Base-by-base conservation (phyloP, 2,797 vertebrate genomes). In the Pangasius larnaudii region DNA sequence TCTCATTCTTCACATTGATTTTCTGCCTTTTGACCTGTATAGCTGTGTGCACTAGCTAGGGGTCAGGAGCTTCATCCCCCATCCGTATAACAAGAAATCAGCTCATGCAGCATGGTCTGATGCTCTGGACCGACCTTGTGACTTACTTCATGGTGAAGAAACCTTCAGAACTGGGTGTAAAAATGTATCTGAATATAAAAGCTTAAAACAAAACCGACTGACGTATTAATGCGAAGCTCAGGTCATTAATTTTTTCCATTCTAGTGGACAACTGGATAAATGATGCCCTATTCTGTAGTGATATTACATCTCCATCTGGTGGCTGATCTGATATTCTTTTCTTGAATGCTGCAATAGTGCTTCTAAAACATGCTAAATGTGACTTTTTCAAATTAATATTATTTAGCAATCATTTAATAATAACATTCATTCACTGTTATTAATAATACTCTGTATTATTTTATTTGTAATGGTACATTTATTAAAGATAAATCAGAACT, bases 251-350 rank as follows among this genome's bases (percentile, higher is more conserved):
- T 59, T 36, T 58, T 7, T 33, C 42, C 27, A 75, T 63, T 36
- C 33, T 19, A 42, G 14, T 30, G 19, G 19, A 30, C 39, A 77
- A 83, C 18, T 30, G 22, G 39, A 77, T 33, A 86, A 59, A 81
- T 74, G 19, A 46, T 51, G 22, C 22, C 5, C 2, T 5, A 19
- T 36, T 42, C 18, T 53, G 2, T n/a, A 42, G 72, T 61, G 49
- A 69, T 80, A 46, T n/a, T 24, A 91, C 74, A 74, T n/a, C 49
- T 53, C 90, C 91, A 91, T 89, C 91, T 90, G 83, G 84, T 88
- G 91, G 90, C 30, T 65, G 82, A 1, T 27, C 61, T 58, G 24
- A 36, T 42, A 85, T 84, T 46, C 30, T 27, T 49, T n/a, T 63
- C 7, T 49, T 49, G 14, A 61, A 61, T 46, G 5, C 3, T 81